Base-by-base conservation (phyloP, 2,888 invertebrate genomes). In the Furcula furcula region DNA sequence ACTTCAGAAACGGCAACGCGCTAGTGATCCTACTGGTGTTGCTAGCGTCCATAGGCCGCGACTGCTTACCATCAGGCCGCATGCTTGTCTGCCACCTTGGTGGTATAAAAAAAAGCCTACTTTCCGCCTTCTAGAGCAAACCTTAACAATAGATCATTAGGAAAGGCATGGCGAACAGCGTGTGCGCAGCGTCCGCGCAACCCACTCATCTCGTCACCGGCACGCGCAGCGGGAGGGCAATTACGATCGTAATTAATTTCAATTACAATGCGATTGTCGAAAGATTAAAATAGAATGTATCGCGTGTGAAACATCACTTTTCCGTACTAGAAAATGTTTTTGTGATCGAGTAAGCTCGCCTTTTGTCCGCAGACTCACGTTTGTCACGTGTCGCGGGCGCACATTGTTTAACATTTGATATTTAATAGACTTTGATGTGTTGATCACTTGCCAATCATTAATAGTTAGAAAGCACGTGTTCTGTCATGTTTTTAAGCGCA, bases 271-370 rank as follows among this genome's bases (percentile, higher is more conserved):
- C 69, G 72, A 80, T 83, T 81, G 75, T 80, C 83, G 77, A 85
- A 85, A 85, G 82, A 76, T 82, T 80, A 78, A 81, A 80, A 84
- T 80, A 82, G 75, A 81, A 74, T 72, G 53, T 69, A 77, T 87
- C 76, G 87, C 87, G 85, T 87, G 87, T 76, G 73, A 73, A 76
- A 60, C 65, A 46, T 41, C 76, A 82, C 76, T 81, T 86, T 85
- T 78, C 76, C 68, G 57, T 54, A 35, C 53, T 76, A 82, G 77
- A 79, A 75, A 79, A 77, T 56, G 63, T 76, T 73, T 76, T 79
- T 78, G 69, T 44, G 34, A 37, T 55, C 46, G 39, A 49, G 48
- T 46, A 40, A 55, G 52, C 57, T 63, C 42, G 65, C 75, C 69
- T 77, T 83, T 82, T 82, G 82, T 84, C 71, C 55, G 46, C 27